These are phyloP conservation scores for Petrocephalus schoutedeni DNA, from an alignment of 2,797 vertebrate species.

Conservation along the genomic window DNA sequence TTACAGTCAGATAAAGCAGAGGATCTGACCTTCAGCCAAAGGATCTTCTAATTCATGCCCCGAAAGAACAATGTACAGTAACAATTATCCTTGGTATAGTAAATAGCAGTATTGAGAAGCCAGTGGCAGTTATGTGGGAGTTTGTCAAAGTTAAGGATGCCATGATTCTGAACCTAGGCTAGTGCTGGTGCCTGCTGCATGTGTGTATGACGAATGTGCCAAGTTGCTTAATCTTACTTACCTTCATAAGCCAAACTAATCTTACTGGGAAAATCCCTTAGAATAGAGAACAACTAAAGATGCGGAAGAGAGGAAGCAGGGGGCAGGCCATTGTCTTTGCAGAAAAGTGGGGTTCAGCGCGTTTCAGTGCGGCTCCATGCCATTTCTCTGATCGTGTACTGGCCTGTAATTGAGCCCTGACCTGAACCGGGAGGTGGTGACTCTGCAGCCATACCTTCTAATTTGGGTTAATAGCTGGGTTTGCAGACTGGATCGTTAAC, in stretches of 20 bases:
- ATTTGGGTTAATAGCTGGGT: conserved; percentile 20
- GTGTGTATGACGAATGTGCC: not conserved
- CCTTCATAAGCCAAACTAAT: not conserved
- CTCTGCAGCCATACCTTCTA: conserved; percentile 4
- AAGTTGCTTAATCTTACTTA: not conserved
- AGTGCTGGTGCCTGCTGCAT: too few relatives aligned
- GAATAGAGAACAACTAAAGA: not conserved
- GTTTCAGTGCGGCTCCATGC: not conserved
- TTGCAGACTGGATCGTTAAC: not conserved
- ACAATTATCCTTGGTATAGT: not conserved
- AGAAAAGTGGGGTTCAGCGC: not conserved
- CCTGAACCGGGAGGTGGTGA: not conserved
- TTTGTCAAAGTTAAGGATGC: not conserved
- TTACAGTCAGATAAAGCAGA: not conserved
- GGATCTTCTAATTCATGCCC: not conserved
- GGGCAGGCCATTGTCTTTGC: not conserved
- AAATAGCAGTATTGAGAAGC: not conserved
- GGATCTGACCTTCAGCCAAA: not conserved
- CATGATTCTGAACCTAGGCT: not conserved
- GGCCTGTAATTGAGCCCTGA: conserved; percentile 1
- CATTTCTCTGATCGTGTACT: not conserved
- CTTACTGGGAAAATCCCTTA: not conserved
- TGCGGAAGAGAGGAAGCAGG: not conserved
- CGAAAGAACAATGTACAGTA: not conserved
- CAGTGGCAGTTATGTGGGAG: not conserved